Evolutionary conservation across 1,140 invertebrate genomes (phyloP), one percentile per base, ranked within the genome.

Genomic region (Coboldia fuscipes): DNA sequence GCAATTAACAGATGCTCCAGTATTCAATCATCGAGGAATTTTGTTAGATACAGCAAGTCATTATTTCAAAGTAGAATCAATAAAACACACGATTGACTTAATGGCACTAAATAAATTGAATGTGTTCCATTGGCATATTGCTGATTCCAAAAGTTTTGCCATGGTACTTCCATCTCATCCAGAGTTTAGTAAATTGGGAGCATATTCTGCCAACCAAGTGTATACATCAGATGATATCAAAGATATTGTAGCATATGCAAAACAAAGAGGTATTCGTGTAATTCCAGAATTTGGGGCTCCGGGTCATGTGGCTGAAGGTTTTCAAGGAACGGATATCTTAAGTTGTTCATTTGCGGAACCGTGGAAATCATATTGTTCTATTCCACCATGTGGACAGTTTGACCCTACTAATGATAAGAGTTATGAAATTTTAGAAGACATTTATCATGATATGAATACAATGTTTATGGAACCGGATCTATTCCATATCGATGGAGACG

Each of bases 401-500:
- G 85, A 88, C 58, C 78, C 80, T 0, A 63, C 75, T 5, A 88
- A 85, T 47, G 64, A 68, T 3, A 63, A 73, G 39, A 57, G 81
- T 34, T 84, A 80, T 45, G 52, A 58, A 8, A 66, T 84, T 2
- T 51, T 85, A 5, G 58, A 66, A 34, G 62, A 70, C 19, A 50
- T 85, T 2, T 79, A 78, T 39, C 52, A 59, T 23, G 79, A 84
- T 45, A 60, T 84, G 1, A 57, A 71, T 1, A 64, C 70, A 23
- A 33, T 62, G n/a, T 52, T 67, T 5, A 58, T 64, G 0, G 51
- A 56, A 4, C 63, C 62, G 6, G 64, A 72, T 36, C 44, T 72
- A 1, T 68, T 81, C 26, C 83, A 89, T 42, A 71, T 86, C 60
- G 83, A 83, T 9, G 83, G 82, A 3, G 83, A 89, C 55, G 83